Conservation (phyloP, 2,797 vertebrate species). For the Phalanger gymnotis region DNA sequence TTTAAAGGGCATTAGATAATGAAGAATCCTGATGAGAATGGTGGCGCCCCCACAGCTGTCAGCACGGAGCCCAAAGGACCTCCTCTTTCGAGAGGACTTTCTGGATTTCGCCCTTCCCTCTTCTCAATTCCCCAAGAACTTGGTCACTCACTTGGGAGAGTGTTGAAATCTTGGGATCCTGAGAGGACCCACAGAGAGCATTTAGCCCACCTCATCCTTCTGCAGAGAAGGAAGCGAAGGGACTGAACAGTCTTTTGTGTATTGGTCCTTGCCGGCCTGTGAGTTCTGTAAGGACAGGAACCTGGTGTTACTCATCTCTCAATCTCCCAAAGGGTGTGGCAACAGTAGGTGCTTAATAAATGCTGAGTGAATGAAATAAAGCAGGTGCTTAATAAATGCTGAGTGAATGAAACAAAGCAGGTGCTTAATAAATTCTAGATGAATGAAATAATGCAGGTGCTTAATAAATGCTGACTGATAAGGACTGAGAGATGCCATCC, state of each 20-base stretch:
- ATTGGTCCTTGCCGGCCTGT: background rate
- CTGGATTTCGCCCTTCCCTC: background rate
- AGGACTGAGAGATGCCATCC: background rate
- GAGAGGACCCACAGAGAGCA: background rate
- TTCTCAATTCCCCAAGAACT: background rate
- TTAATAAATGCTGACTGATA: too few relatives aligned
- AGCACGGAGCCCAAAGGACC: background rate
- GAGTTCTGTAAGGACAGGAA: background rate
- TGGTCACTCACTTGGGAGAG: background rate
- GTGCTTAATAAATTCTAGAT: too few relatives aligned
- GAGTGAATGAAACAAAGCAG: too few relatives aligned
- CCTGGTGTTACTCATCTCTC: background rate
- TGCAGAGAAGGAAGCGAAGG: background rate
- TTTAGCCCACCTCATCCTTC: too few relatives aligned
- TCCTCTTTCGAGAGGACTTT: background rate
- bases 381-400: too few relatives aligned
- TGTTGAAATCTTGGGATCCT: background rate
- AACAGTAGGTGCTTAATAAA: background rate
- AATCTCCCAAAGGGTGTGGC: background rate
- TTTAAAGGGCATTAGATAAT: background rate
- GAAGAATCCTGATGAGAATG: background rate
- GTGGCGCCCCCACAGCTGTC: background rate
- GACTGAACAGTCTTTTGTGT: background rate
- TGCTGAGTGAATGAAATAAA: too few relatives aligned
- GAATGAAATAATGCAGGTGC: too few relatives aligned